A percentile compares a stretch with the other conserved stretches of the same genome.
Conservation (phyloP, 1,140 invertebrate species). For the Drosophila lacteicornis region DNA sequence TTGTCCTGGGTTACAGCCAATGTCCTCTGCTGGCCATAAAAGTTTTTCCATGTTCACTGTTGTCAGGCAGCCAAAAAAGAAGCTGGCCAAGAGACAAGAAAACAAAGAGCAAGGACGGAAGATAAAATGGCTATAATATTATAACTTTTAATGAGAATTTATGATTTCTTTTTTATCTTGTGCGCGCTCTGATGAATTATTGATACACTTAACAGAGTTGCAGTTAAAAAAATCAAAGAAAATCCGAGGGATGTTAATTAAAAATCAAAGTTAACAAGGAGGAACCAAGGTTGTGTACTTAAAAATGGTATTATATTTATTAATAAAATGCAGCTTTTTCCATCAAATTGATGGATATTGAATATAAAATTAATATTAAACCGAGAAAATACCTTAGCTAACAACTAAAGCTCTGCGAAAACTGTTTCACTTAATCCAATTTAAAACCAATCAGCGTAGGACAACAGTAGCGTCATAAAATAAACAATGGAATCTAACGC, state of each 20-base stretch:
- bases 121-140: conserved; percentile 15
- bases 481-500: neutral
- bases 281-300: neutral
- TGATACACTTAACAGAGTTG: conserved; percentile 28
- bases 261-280: neutral
- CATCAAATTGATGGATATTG: too few relatives aligned
- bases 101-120: conserved; percentile 14
- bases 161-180: conserved; percentile 58
- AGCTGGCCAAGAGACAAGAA: neutral
- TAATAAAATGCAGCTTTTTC: too few relatives aligned
- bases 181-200: conserved; percentile 47
- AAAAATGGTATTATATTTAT: neutral
- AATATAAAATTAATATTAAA: too few relatives aligned
- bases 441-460: neutral
- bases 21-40: conserved; percentile 47
- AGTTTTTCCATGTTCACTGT: conserved; percentile 60
- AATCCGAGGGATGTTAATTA: neutral
- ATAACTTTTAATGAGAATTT: conserved; percentile 80
- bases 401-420: neutral
- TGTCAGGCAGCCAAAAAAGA: conserved; percentile 59
- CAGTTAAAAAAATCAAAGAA: neutral
- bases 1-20: conserved; percentile 37
- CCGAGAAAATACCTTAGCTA: too few relatives aligned
- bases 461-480: neutral
- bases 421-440: conserved; percentile 22